These are phyloP conservation scores for Ruditapes philippinarum DNA, from an alignment of 1,140 invertebrate species.

Conservation along the genomic window DNA sequence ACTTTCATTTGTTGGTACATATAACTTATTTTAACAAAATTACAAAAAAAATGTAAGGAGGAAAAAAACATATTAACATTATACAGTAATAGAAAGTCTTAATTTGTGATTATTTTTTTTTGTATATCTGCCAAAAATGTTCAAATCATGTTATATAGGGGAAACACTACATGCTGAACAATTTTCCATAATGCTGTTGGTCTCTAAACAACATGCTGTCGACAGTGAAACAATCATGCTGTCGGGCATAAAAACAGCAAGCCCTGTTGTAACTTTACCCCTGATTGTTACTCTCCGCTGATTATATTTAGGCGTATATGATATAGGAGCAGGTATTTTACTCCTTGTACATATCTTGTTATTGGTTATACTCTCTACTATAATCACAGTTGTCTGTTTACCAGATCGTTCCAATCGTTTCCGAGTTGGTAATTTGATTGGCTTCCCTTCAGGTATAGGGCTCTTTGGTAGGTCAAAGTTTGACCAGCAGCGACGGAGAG, in stretches of 20 bases:
- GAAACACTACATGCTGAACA: no score
- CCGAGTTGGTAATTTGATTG: not conserved
- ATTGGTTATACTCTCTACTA: constrained; percentile 20
- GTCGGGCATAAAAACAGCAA: not conserved
- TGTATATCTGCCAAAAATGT: no score
- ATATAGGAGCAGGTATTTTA: constrained; percentile 41
- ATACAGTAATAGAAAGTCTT: no score
- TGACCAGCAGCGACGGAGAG: constrained; percentile 45
- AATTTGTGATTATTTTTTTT: no score
- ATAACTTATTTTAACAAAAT: no score
- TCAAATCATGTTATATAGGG: no score
- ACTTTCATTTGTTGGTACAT: no score
- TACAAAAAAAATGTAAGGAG: no score
- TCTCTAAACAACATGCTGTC: no score
- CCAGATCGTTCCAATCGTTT: constrained; percentile 25
- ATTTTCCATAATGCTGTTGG: no score
- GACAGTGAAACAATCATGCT: not conserved
- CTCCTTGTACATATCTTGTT: not conserved
- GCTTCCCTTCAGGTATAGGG: constrained; percentile 44
- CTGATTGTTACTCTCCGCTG: constrained; percentile 22
- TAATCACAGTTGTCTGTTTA: constrained; percentile 6
- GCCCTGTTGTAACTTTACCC: constrained; percentile 47
- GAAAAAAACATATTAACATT: no score
- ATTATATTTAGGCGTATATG: constrained; percentile 39
- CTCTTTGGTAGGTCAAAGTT: constrained; percentile 50